Conservation (phyloP, 2,888 invertebrate species). For the Caenorhabditis sp. region DNA sequence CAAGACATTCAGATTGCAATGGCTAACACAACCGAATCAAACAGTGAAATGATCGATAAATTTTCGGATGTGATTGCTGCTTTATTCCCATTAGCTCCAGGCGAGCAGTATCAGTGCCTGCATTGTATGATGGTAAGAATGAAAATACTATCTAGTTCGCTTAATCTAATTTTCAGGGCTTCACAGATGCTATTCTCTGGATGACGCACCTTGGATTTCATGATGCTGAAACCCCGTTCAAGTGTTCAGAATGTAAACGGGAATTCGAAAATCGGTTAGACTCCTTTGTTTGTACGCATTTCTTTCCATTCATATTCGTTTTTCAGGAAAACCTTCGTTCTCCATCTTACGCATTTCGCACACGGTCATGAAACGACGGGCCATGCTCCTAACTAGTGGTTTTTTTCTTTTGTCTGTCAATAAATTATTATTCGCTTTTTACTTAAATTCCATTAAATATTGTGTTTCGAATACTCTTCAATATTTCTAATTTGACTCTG, state of each 20-base stretch:
- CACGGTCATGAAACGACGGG: background rate
- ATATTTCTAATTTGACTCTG: background rate
- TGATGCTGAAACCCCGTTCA: conserved; percentile 38
- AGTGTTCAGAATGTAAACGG: conserved; percentile 48
- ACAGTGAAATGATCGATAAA: conserved; percentile 39
- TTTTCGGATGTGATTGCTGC: conserved; percentile 48
- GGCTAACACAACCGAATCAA: background rate
- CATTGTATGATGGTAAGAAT: conserved; percentile 38
- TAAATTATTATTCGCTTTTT: background rate
- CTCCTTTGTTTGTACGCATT: background rate
- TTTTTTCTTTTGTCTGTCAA: background rate
- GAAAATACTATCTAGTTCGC: background rate
- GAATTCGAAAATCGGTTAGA: conserved; percentile 53
- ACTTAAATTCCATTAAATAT: background rate
- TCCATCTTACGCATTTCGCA: conserved; percentile 56
- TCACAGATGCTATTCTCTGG: conserved; percentile 57
- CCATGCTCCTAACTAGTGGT: background rate
- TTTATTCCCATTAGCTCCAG: conserved; percentile 29
- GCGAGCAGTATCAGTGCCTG: conserved; percentile 43
- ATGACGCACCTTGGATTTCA: conserved; percentile 58
- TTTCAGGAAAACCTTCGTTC: conserved; percentile 52
- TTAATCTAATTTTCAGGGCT: conserved; percentile 33
- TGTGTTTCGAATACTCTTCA: background rate
- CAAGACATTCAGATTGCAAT: conserved; percentile 7
- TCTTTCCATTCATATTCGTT: background rate